Percentiles rank a stretch among this genome's conserved stretches.
These are phyloP conservation scores for Pachypeltis micranthus DNA, from an alignment of 1,140 invertebrate species.

Conservation along the genomic window DNA sequence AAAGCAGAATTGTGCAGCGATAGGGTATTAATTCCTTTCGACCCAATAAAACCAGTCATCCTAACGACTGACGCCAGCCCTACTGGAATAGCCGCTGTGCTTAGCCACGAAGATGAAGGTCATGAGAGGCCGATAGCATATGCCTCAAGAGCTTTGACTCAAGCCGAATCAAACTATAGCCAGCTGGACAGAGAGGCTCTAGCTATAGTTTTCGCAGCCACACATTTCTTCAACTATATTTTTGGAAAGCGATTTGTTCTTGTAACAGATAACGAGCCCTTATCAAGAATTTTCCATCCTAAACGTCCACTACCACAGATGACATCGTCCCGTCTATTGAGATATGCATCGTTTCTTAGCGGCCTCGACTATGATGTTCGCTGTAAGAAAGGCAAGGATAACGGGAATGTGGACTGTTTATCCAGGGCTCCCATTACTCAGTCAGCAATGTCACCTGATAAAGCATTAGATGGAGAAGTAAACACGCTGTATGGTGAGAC, in stretches of 20 bases:
- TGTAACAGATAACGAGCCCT: conserved; percentile 32
- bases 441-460: background rate
- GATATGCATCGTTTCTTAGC: conserved; percentile 27
- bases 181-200: conserved; percentile 43
- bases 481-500: background rate
- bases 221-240: conserved; percentile 38
- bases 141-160: conserved; percentile 37
- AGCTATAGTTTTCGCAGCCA: conserved; percentile 37
- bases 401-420: conserved; percentile 23
- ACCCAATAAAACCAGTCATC: conserved; percentile 31
- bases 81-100: conserved; percentile 30
- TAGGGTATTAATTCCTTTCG: too few species aligned
- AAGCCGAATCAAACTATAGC: conserved; percentile 38
- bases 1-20: too few species aligned
- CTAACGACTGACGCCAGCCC: conserved; percentile 33
- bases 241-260: conserved; percentile 29
- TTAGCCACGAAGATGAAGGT: conserved; percentile 32
- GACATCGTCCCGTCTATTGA: conserved; percentile 21
- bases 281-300: conserved; percentile 29
- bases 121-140: conserved; percentile 37
- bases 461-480: background rate
- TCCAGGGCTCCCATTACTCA: background rate
- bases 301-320: conserved; percentile 27
- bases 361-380: conserved; percentile 27
- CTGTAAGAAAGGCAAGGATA: conserved; percentile 21